These are phyloP conservation scores for Ischnura elegans DNA, from an alignment of 2,888 invertebrate species.

Conservation along the genomic window DNA sequence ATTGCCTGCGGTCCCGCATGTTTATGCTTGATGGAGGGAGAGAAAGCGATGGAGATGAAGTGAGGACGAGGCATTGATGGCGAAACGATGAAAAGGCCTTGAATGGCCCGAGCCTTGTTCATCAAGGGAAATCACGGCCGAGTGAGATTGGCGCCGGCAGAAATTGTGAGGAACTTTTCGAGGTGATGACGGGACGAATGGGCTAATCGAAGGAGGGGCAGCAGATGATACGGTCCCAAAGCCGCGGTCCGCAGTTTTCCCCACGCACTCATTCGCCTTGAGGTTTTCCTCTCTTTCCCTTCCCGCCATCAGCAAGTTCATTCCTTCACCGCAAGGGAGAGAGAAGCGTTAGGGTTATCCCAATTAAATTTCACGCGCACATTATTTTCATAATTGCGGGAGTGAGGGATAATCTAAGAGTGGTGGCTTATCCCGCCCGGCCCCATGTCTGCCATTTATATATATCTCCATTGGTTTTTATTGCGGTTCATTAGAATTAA, in stretches of 20 bases:
- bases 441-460: background rate
- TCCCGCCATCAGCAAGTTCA: background rate
- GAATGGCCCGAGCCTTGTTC: background rate
- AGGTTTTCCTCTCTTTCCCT: background rate
- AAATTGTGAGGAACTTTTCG: background rate
- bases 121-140: conserved; percentile 4
- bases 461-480: background rate
- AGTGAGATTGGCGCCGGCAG: background rate
- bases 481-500: background rate
- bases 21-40: background rate
- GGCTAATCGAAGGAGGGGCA: background rate
- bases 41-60: background rate
- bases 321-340: background rate
- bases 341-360: background rate
- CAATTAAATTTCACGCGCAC: conserved; percentile 3
- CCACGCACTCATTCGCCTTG: no score
- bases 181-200: background rate
- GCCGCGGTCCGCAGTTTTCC: no score
- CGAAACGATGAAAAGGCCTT: no score
- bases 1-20: background rate
- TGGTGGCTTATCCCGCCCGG: background rate
- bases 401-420: background rate
- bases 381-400: background rate
- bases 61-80: background rate
- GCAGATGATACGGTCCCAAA: background rate